phyloP scores from a whole-genome alignment of 1,140 invertebrate species.

The Drosophila punjabiensis region DNA sequence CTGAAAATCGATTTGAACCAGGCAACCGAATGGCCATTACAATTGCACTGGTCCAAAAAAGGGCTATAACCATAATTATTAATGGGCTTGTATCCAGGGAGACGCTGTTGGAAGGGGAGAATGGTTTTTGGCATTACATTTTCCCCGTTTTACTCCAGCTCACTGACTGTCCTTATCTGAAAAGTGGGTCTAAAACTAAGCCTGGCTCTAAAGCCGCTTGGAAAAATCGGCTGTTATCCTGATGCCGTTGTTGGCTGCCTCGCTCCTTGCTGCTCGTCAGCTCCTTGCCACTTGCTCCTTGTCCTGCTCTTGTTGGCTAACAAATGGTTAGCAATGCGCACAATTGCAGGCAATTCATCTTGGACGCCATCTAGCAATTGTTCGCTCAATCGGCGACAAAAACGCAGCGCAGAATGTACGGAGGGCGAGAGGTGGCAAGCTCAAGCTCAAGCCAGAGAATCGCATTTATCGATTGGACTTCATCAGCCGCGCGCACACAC shows the following conservation, averaged over 20 bases:
- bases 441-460: conserved; percentile 33
- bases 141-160: conserved; percentile 24
- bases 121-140: conserved; percentile 12
- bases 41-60: conserved; percentile 54
- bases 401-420: conserved; percentile 40
- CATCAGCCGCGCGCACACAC: conserved; percentile 50
- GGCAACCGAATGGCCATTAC: conserved; percentile 66
- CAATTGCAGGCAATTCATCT: conserved; percentile 83
- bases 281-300: conserved; percentile 6
- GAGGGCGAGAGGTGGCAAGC: conserved; percentile 13
- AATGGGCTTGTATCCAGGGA: conserved; percentile 49
- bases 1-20: conserved; percentile 69
- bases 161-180: conserved; percentile 6
- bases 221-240: conserved; percentile 4
- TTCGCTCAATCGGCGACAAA: conserved; percentile 77
- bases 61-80: conserved; percentile 76
- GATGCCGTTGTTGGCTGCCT: conserved; percentile 7
- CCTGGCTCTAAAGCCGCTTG: conserved; percentile 19
- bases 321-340: conserved; percentile 75
- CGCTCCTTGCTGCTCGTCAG: conserved; percentile 3
- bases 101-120: neutral
- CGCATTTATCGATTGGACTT: conserved; percentile 72
- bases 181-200: conserved; percentile 22
- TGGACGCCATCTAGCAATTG: conserved; percentile 68
- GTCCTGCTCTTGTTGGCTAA: conserved; percentile 47